These are phyloP conservation scores for Drosophila setosimentum DNA, from an alignment of 2,888 invertebrate genomes.

Conservation along the genomic window DNA sequence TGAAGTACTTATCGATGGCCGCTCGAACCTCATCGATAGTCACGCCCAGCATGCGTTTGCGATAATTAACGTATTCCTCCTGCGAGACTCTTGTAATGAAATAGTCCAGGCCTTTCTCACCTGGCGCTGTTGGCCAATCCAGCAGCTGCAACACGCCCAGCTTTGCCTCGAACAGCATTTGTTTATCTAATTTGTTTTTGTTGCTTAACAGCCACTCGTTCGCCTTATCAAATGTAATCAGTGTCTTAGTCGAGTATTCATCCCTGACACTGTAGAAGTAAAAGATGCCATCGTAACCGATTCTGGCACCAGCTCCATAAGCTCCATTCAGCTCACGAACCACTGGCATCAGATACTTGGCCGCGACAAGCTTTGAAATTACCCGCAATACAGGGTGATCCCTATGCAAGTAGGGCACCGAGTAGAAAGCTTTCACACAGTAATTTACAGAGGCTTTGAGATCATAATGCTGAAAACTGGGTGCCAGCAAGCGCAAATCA, in stretches of 20 bases:
- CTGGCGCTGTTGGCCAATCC: conserved; percentile 94
- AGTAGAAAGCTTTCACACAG: conserved; percentile 91
- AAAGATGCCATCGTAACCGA: conserved; percentile 91
- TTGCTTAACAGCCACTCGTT: conserved; percentile 90
- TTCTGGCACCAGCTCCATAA: conserved; percentile 94
- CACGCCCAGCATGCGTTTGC: conserved; percentile 90
- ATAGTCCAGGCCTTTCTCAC: conserved; percentile 90
- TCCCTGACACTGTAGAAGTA: conserved; percentile 96
- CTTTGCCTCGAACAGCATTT: conserved; percentile 94
- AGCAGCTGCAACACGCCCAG: conserved; percentile 94
- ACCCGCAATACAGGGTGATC: conserved; percentile 92
- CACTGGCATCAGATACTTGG: conserved; percentile 93
- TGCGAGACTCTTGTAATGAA: conserved; percentile 92
- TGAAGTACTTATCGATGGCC: conserved; percentile 90
- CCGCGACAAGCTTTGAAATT: conserved; percentile 90
- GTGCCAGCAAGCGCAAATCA: conserved; percentile 85
- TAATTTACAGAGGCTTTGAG: conserved; percentile 95
- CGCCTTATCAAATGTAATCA: conserved; percentile 92
- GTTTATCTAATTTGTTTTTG: conserved; percentile 87
- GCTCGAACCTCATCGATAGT: conserved; percentile 89
- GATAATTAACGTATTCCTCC: conserved; percentile 91
- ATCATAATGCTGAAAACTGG: conserved; percentile 90
- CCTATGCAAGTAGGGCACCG: conserved; percentile 91
- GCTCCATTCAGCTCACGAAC: conserved; percentile 96
- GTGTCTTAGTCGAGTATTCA: conserved; percentile 92